phyloP scores from a whole-genome alignment of 2,797 vertebrate genomes.

The Cyprinella venusta region DNA sequence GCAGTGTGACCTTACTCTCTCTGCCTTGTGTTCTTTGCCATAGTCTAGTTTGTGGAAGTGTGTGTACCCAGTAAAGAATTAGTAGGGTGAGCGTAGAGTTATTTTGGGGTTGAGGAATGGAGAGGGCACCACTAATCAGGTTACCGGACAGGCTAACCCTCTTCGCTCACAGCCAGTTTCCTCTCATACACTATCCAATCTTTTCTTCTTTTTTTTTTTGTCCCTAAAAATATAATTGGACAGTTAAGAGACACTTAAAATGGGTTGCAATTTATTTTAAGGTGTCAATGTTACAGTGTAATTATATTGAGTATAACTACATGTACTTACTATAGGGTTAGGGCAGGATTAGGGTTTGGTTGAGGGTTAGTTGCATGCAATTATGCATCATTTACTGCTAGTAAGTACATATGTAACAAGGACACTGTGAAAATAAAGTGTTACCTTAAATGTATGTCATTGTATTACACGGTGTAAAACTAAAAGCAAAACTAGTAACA shows the following conservation, averaged over 20 bases:
- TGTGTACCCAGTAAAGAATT: constrained; percentile 45
- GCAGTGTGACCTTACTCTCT: constrained; percentile 37
- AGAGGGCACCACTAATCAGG: constrained; percentile 60
- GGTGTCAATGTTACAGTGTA: no score
- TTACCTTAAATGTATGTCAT: no score
- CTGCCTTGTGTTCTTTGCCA: constrained; percentile 13
- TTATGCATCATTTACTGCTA: no score
- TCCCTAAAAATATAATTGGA: background rate
- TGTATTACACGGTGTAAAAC: background rate
- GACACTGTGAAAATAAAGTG: no score
- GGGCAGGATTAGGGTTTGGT: no score
- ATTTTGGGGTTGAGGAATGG: constrained; percentile 75
- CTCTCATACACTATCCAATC: constrained; percentile 13
- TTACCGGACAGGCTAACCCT: constrained; percentile 63
- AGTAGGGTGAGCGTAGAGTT: constrained; percentile 58
- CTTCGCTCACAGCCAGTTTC: constrained; percentile 41
- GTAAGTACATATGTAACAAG: no score
- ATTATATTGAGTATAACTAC: no score
- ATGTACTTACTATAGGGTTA: no score
- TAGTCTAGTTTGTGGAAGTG: constrained; percentile 16
- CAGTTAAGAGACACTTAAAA: background rate
- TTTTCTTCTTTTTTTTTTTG: background rate
- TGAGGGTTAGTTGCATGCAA: no score
- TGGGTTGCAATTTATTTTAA: no score
- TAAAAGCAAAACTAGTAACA: no score